A percentile compares a stretch with the other conserved stretches of the same genome.
These are phyloP conservation scores for Clarias gariepinus DNA, from an alignment of 2,113 vertebrate genomes.

Conservation along the genomic window DNA sequence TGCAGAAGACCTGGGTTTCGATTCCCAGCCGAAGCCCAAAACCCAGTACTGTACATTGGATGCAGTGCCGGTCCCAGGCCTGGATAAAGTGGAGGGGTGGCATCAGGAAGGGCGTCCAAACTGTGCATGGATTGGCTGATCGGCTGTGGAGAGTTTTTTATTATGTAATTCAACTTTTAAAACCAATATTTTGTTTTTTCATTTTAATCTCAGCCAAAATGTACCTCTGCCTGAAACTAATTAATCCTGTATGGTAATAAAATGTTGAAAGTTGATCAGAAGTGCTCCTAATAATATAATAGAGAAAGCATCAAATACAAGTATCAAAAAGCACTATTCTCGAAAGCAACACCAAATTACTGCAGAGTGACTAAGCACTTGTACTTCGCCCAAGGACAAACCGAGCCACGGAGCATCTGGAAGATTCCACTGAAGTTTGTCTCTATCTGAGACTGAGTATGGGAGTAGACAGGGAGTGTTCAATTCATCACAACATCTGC, in stretches of 20 bases:
- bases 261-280: background rate
- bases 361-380: background rate
- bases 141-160: background rate
- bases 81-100: no score
- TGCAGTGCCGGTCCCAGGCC: no score
- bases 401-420: conserved; percentile 9
- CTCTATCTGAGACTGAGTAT: background rate
- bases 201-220: background rate
- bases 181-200: background rate
- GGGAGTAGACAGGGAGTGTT: conserved; percentile 22
- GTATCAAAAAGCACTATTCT: conserved; percentile 3
- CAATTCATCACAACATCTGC: background rate
- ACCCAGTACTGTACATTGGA: no score
- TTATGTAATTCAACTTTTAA: background rate
- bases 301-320: background rate
- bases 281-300: background rate
- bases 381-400: conserved; percentile 17
- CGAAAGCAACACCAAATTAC: background rate
- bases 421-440: conserved; percentile 16
- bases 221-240: background rate
- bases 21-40: no score
- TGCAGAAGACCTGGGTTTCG: no score
- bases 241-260: background rate
- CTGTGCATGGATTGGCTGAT: no score
- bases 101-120: no score